Conservation (phyloP, 1,140 invertebrate species). For the Ericerus pela region DNA sequence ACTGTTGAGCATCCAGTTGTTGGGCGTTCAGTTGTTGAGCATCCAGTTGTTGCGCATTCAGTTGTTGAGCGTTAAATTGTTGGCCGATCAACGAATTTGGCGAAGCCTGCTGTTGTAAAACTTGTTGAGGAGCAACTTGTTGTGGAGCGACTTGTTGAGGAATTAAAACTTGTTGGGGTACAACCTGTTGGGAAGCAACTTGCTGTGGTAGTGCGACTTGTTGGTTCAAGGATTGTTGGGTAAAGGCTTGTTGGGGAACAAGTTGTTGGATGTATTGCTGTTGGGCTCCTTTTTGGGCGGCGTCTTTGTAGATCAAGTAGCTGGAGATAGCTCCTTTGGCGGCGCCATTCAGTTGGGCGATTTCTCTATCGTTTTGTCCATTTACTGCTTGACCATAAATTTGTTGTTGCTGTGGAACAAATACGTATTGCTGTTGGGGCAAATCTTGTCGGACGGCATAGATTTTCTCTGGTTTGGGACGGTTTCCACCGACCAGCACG, state of each 20-base stretch:
- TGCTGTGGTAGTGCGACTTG: neutral
- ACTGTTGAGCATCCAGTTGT: neutral
- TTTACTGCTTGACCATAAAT: neutral
- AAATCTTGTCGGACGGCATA: too few relatives aligned
- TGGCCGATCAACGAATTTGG: neutral
- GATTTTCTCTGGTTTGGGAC: too few relatives aligned
- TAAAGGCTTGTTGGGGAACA: constrained; percentile 4
- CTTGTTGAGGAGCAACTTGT: neutral
- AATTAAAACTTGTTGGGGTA: neutral
- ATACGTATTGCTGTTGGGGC: neutral
- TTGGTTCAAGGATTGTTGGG: neutral
- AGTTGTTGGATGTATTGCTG: too few relatives aligned
- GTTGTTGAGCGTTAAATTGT: neutral
- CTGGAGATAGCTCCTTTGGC: constrained; percentile 14
- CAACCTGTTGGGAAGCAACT: neutral
- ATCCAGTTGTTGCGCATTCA: neutral
- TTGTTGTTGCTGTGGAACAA: constrained; percentile 10
- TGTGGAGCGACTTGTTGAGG: neutral
- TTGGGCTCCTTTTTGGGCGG: neutral
- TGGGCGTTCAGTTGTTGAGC: too few relatives aligned
- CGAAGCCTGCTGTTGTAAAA: neutral
- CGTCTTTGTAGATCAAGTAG: constrained; percentile 6
- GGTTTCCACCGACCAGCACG: too few relatives aligned
- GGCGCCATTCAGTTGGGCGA: neutral
- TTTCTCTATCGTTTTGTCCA: neutral